Percentiles rank a stretch among this genome's conserved stretches.
Conservation (phyloP, 2,113 vertebrate species). For the Formicarius rufipectus region DNA sequence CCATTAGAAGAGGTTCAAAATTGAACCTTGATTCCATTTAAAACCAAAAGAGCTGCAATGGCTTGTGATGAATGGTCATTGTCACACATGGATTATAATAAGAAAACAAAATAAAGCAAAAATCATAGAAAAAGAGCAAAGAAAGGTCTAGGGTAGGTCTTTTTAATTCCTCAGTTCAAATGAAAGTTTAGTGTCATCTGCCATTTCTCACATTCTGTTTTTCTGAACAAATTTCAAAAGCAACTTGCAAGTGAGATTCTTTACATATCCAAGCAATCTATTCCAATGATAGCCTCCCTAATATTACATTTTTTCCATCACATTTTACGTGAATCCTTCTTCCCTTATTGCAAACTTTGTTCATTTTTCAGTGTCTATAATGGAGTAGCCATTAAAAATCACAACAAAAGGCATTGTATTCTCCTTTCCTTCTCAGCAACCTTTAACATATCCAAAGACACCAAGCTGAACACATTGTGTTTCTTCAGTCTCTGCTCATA, state of each 20-base stretch:
- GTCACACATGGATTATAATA: neutral
- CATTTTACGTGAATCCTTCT: neutral
- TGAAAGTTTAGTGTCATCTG: neutral
- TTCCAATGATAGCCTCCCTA: neutral
- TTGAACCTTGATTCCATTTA: neutral
- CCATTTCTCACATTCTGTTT: neutral
- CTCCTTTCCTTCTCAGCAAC: neutral
- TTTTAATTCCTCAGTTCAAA: neutral
- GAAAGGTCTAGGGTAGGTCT: neutral
- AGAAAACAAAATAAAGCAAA: neutral
- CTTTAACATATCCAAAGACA: neutral
- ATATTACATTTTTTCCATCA: neutral
- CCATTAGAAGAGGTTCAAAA: neutral
- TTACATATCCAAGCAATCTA: neutral
- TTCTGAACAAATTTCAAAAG: neutral
- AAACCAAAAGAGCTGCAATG: neutral
- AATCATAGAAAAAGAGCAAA: neutral
- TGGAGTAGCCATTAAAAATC: neutral
- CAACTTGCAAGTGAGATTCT: neutral
- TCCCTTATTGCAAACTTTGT: neutral
- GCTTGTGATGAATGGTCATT: neutral
- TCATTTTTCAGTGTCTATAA: neutral
- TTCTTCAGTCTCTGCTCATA: neutral
- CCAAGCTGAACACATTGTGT: neutral
- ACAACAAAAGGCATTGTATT: accelerated